Evolutionary conservation across 37 sponge, comb jelly and placozoan species (phyloP).

Genomic region (Chondrilla cf. caribensis): DNA sequence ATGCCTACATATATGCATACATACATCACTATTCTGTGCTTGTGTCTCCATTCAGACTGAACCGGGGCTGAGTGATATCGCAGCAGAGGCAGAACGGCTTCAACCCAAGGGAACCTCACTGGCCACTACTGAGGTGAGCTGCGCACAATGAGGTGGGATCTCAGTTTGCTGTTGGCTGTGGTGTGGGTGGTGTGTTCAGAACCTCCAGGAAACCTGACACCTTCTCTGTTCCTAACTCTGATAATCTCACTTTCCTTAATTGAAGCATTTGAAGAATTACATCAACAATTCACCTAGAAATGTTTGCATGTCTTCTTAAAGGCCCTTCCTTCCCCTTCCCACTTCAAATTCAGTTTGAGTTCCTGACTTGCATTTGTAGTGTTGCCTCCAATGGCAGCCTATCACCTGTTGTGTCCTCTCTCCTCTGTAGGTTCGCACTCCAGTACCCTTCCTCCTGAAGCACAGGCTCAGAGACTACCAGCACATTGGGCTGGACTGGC

Average conservation of each 20-base stretch:
- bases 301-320: too few relatives aligned
- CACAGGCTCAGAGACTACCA: slow-evolving; percentile 96
- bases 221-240: neutral
- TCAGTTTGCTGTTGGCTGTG: too few relatives aligned
- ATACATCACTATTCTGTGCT: neutral
- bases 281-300: too few relatives aligned
- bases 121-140: slow-evolving; percentile 74
- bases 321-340: too few relatives aligned
- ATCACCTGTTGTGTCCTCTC: too few relatives aligned
- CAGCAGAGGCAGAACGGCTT: slow-evolving; percentile 82
- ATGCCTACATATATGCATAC: neutral
- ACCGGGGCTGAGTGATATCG: slow-evolving; percentile 70
- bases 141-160: neutral
- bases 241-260: neutral
- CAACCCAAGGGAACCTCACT: slow-evolving; percentile 91
- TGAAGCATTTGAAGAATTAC: too few relatives aligned
- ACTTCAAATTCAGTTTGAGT: too few relatives aligned
- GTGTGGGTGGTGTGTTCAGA: neutral
- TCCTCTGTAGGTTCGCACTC: slow-evolving; percentile 65
- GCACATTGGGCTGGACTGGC: slow-evolving; percentile 99
- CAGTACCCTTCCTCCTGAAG: slow-evolving; percentile 92
- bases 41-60: too few relatives aligned
- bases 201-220: neutral
- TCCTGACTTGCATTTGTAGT: too few relatives aligned
- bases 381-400: too few relatives aligned